A percentile compares a stretch with the other conserved stretches of the same genome.
Evolutionary conservation across 2,797 vertebrate species (phyloP).

Genomic region (Staurois parvus): DNA sequence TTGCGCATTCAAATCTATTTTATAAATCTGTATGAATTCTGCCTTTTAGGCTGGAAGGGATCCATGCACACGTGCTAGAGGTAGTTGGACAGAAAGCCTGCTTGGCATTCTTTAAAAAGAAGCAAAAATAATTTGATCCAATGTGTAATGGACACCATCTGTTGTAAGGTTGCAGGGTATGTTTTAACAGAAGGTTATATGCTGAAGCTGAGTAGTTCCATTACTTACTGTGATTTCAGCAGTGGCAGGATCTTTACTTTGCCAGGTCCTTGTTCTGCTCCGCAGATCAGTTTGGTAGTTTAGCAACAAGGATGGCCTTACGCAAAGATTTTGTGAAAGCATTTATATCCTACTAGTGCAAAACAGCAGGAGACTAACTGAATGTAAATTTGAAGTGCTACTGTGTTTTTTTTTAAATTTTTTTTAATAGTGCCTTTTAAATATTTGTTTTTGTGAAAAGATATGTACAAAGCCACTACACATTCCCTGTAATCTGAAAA

Average conservation of each 20-base stretch:
- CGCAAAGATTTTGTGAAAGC: conserved; percentile 8
- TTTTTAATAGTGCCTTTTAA: too few relatives aligned
- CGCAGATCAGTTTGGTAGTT: conserved; percentile 11
- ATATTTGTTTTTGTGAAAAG: not conserved
- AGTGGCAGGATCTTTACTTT: conserved; percentile 17
- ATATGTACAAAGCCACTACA: not conserved
- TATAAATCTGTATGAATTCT: not conserved
- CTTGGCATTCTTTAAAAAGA: conserved; percentile 36
- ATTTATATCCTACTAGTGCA: conserved; percentile 41
- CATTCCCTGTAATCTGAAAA: too few relatives aligned
- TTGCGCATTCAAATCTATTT: not conserved
- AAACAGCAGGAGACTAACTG: conserved; percentile 8
- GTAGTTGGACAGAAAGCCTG: conserved; percentile 11
- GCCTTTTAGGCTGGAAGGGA: not conserved
- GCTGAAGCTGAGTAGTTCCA: conserved; percentile 12
- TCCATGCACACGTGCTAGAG: not conserved
- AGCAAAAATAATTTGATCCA: conserved; percentile 21
- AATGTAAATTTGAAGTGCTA: conserved; percentile 16
- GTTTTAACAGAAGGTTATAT: conserved; percentile 43
- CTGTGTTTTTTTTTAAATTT: conserved; percentile 10
- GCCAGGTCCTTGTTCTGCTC: conserved; percentile 7
- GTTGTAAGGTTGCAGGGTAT: conserved; percentile 36
- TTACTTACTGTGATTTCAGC: conserved; percentile 32
- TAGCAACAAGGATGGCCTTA: not conserved
- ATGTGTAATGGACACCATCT: conserved; percentile 46